Evolutionary conservation across 2,113 vertebrate genomes (phyloP).

Genomic region (Phalacrocorax pelagicus): DNA sequence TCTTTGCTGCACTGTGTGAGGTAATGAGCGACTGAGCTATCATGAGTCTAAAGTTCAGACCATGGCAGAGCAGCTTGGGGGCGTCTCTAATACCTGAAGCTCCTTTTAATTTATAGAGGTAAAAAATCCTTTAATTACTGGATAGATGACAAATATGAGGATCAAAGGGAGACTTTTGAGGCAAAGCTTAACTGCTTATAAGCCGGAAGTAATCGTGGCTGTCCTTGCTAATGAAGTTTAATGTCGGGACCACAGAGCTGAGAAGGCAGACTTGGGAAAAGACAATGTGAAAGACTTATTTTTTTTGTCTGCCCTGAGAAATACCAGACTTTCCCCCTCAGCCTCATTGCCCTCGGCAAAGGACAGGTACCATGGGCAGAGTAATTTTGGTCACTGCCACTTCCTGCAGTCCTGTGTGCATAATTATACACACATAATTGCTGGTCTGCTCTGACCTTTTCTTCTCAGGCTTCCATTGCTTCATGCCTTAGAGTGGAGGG

Average conservation of each 20-base stretch:
- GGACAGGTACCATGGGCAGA: rapidly evolving
- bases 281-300: not conserved
- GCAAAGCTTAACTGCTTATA: not conserved
- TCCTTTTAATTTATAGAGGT: not conserved
- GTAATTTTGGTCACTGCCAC: not conserved
- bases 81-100: not conserved
- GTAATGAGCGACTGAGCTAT: not conserved
- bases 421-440: not conserved
- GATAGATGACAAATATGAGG: not conserved
- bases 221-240: not conserved
- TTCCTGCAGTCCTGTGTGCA: not conserved
- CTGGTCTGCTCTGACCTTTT: not conserved
- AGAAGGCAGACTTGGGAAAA: not conserved
- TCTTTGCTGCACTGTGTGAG: not conserved
- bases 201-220: not conserved
- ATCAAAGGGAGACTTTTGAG: not conserved
- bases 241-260: not conserved
- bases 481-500: not conserved
- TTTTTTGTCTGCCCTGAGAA: not conserved
- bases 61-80: not conserved
- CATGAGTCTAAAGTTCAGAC: not conserved
- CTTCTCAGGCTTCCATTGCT: not conserved
- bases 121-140: not conserved
- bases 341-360: not conserved
- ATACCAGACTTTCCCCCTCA: not conserved